Evolutionary conservation across 2,797 vertebrate species (phyloP), one percentile per base, ranked within the genome.

Genomic region (Acipenser ruthenus): DNA sequence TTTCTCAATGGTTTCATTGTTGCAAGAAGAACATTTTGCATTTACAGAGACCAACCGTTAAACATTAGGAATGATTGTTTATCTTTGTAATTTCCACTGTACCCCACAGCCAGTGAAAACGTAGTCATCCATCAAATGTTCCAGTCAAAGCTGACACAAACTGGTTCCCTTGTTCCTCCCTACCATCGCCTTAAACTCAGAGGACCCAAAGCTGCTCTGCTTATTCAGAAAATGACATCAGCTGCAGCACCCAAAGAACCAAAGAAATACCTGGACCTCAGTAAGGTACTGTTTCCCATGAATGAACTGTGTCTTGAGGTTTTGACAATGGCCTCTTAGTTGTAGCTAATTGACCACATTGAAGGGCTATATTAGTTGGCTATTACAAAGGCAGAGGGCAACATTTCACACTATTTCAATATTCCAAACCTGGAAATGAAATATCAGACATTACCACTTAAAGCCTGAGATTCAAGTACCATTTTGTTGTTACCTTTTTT

Each of bases 131-230:
- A 87, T 82, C 95, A 95, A 61, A 84, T 97, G 85, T 98, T 98
- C 85, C 93, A 94, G 84, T 90, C 92, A 74, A 97, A 95, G 80
- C 80, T 96, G 86, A 95, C 93, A 72, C 94, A 92, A 71, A 97
- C 93, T 3, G 95, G 95, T 73, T 95, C 93, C 56, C 88, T 98
- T 78, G 70, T 95, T 71, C 89, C 93, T 70, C 86, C 88, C 74
- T 90, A 85, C 67, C 84, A 90, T 72, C 84, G 83, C 60, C 76
- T 89, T 60, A 91, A 92, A 73, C 83, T 92, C 56, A 87, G 82
- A 74, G 92, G 93, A 50, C 87, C 89, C 69, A 95, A 92, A 86
- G 83, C 89, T 47, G 78, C 88, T 74, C 78, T 92, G 80, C 83
- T 93, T 64, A 89, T 83, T 74, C 90, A 89, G 85, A 93, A 86